Conservation (phyloP, 2,888 invertebrate genomes). For the Cerastoderma edule region DNA sequence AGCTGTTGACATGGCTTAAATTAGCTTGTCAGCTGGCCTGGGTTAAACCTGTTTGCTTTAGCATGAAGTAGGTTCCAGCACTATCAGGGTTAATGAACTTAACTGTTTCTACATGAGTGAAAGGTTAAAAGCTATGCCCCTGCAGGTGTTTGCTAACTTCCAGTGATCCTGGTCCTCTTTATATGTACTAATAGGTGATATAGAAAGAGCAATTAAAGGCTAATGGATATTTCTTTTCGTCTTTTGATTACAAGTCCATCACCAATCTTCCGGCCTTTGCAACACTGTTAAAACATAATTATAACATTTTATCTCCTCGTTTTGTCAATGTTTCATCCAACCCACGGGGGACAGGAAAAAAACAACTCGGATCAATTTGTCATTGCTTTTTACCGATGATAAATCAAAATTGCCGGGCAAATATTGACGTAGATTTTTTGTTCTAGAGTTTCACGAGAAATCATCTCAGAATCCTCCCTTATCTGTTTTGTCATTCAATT, state of each 20-base stretch:
- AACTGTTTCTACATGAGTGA: no score
- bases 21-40: no score
- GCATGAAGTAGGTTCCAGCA: no score
- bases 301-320: background rate
- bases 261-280: background rate
- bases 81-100: no score
- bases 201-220: constrained; percentile 8
- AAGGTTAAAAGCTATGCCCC: background rate
- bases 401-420: constrained; percentile 37
- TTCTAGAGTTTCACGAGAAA: constrained; percentile 41
- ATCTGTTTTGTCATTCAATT: constrained; percentile 43
- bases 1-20: no score
- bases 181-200: background rate
- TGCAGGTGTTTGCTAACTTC: constrained; percentile 8
- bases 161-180: background rate
- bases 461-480: constrained; percentile 29
- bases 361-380: constrained; percentile 20
- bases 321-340: background rate
- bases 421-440: constrained; percentile 50
- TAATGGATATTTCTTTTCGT: constrained; percentile 5
- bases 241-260: background rate
- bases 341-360: constrained; percentile 8
- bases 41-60: no score
- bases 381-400: constrained; percentile 18
- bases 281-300: constrained; percentile 11